phyloP scores from a whole-genome alignment of 2,113 vertebrate species.

The Piaya cayana region DNA sequence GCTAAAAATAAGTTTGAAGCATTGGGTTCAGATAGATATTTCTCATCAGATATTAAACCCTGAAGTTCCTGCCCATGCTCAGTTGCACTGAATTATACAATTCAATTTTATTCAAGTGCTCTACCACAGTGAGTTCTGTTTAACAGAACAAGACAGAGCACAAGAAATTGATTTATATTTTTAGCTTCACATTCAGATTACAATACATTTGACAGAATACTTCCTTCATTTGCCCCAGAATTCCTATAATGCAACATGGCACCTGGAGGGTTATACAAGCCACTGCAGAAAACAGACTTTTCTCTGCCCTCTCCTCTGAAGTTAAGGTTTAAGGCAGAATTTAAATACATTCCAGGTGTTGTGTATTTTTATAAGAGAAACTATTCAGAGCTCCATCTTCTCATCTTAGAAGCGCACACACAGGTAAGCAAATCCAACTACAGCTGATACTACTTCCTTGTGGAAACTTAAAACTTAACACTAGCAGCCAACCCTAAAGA shows the following conservation, averaged over 20 bases:
- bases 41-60: neutral
- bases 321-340: neutral
- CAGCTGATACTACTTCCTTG: neutral
- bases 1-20: neutral
- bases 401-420: neutral
- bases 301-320: neutral
- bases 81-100: neutral
- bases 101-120: neutral
- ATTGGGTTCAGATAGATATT: neutral
- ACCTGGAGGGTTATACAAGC: neutral
- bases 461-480: neutral
- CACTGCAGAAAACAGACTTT: neutral
- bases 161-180: neutral
- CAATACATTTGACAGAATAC: neutral
- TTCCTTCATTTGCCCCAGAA: neutral
- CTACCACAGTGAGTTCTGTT: neutral
- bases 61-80: neutral
- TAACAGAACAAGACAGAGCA: neutral
- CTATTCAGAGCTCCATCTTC: neutral
- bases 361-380: neutral
- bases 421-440: neutral
- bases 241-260: neutral
- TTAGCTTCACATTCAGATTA: neutral
- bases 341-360: neutral
- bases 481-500: neutral